These are phyloP conservation scores for Brachystomella parvula DNA, from an alignment of 1,140 invertebrate genomes.

Conservation along the genomic window DNA sequence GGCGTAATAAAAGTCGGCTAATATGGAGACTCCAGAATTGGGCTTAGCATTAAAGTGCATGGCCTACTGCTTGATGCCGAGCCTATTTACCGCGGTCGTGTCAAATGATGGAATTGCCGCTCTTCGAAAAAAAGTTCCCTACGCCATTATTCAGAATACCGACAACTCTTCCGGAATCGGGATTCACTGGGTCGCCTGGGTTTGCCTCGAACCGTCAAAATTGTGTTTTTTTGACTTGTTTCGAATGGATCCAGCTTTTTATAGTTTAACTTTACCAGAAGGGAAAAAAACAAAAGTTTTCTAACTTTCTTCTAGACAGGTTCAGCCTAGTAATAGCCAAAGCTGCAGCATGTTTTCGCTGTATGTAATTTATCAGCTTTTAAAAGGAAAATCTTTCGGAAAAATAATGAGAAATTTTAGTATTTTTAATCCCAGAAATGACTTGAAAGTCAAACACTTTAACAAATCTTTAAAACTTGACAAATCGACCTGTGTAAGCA, in stretches of 20 bases:
- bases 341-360: neutral
- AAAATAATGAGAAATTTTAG: too few species aligned
- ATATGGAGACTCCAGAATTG: neutral
- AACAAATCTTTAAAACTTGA: too few species aligned
- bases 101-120: neutral
- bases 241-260: neutral
- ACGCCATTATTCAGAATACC: neutral
- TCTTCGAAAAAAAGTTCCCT: neutral
- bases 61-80: neutral
- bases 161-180: neutral
- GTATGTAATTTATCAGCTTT: neutral
- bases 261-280: neutral
- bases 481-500: too few species aligned
- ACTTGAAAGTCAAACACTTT: too few species aligned
- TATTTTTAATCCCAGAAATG: too few species aligned
- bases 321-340: neutral
- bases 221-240: neutral
- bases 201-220: neutral
- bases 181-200: neutral
- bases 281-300: neutral
- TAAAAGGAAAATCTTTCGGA: neutral
- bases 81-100: neutral
- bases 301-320: neutral
- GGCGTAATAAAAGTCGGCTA: neutral
- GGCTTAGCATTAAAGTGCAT: neutral